These are phyloP conservation scores for Phoxinus phoxinus DNA, from an alignment of 2,113 vertebrate genomes.

Conservation along the genomic window DNA sequence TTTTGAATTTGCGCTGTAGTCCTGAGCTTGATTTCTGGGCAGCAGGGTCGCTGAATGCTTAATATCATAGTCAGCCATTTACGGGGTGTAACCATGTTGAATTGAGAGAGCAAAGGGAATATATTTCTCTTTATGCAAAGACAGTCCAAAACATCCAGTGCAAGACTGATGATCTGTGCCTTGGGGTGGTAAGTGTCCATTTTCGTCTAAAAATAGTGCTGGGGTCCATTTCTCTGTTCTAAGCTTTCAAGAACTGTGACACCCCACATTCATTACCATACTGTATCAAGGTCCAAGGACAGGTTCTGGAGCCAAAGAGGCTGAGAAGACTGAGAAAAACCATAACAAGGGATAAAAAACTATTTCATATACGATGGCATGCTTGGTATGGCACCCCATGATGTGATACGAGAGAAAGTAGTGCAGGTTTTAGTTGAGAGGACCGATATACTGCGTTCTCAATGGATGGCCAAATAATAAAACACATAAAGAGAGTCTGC, in stretches of 20 bases:
- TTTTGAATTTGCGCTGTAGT: conserved; percentile 60
- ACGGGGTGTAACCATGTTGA: conserved; percentile 8
- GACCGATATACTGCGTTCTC: no score
- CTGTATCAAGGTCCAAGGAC: background rate
- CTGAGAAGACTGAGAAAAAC: background rate
- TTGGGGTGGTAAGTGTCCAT: conserved; percentile 21
- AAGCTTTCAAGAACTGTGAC: conserved; percentile 13
- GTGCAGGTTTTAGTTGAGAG: no score
- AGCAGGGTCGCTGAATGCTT: conserved; percentile 25
- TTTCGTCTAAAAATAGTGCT: conserved; percentile 16
- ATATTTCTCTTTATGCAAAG: conserved; percentile 37
- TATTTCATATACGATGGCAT: background rate
- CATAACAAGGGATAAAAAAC: background rate
- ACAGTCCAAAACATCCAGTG: conserved; percentile 15
- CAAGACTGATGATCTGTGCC: conserved; percentile 31
- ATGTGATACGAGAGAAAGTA: no score
- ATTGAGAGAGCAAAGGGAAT: conserved; percentile 31
- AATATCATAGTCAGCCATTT: conserved; percentile 34
- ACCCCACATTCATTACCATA: background rate
- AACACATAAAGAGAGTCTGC: no score
- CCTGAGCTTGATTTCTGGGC: conserved; percentile 36
- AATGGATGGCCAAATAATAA: no score
- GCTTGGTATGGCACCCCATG: no score
- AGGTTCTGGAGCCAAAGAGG: background rate
- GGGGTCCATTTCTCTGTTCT: background rate